These are phyloP conservation scores for Geophilus truncorum DNA, from an alignment of 2,888 invertebrate species.

Conservation along the genomic window DNA sequence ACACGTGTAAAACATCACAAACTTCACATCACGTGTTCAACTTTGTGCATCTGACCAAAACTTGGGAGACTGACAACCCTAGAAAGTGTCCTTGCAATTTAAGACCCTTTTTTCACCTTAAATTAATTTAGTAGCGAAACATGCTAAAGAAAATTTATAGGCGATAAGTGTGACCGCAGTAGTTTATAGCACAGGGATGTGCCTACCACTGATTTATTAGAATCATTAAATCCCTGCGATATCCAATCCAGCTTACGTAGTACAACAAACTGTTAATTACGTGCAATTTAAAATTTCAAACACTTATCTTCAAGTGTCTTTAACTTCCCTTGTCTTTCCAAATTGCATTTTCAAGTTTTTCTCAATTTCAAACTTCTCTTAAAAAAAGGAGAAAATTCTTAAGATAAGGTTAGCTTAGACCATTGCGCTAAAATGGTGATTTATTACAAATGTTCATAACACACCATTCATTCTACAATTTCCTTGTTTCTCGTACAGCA, in stretches of 20 bases:
- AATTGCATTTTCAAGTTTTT: neutral
- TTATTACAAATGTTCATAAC: slow-evolving; percentile 27
- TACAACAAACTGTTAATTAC: too few species aligned
- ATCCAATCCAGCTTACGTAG: too few species aligned
- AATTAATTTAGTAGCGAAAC: neutral
- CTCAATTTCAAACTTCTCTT: too few species aligned
- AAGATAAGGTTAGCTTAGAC: slow-evolving; percentile 18
- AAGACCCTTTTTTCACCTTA: too few species aligned
- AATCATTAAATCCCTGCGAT: neutral
- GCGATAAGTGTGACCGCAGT: neutral
- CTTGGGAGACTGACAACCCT: too few species aligned
- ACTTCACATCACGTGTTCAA: too few species aligned
- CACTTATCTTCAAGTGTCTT: neutral
- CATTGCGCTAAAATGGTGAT: slow-evolving; percentile 19
- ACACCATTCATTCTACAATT: slow-evolving; percentile 27
- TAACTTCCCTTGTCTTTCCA: neutral
- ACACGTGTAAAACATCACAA: too few species aligned
- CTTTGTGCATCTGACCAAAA: too few species aligned
- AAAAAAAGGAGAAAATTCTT: too few species aligned
- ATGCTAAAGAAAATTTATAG: neutral
- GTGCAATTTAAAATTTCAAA: too few species aligned
- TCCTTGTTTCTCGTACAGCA: slow-evolving; percentile 21
- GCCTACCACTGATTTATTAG: neutral
- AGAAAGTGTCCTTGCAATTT: too few species aligned
- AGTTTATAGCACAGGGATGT: neutral